These are phyloP conservation scores for Toxotes lorentzi DNA, from an alignment of 2,797 vertebrate species.

Conservation along the genomic window DNA sequence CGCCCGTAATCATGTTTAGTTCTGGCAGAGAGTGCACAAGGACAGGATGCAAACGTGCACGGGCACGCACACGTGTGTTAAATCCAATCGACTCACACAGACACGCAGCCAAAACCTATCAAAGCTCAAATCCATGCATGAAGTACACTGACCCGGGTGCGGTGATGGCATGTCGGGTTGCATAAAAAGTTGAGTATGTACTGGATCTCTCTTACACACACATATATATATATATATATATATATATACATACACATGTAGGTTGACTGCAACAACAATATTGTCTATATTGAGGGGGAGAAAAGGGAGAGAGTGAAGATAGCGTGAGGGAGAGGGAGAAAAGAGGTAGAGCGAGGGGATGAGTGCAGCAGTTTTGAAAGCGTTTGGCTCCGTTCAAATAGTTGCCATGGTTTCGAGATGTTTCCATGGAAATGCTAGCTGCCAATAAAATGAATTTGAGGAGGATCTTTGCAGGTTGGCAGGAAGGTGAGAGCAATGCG, in stretches of 20 bases:
- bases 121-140: conserved; percentile 33
- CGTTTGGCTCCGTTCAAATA: conserved; percentile 84
- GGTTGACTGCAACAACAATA: conserved; percentile 39
- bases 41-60: conserved; percentile 38
- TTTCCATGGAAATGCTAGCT: conserved; percentile 89
- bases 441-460: conserved; percentile 87
- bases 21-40: conserved; percentile 38
- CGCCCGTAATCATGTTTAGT: conserved; percentile 65
- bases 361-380: conserved; percentile 82
- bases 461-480: conserved; percentile 82
- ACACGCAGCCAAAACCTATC: conserved; percentile 4
- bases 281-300: conserved; percentile 37
- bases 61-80: conserved; percentile 17
- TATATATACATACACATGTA: neutral
- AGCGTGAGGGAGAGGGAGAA: conserved; percentile 52
- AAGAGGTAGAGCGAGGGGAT: conserved; percentile 60
- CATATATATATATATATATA: neutral
- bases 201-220: conserved; percentile 17
- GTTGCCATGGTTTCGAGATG: conserved; percentile 88
- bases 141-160: conserved; percentile 3
- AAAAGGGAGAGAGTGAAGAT: conserved; percentile 49
- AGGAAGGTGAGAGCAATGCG: conserved; percentile 74
- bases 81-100: conserved; percentile 35
- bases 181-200: conserved; percentile 15
- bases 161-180: neutral